Evolutionary conservation across 2,797 vertebrate genomes (phyloP), one percentile per base, ranked within the genome.

Genomic region (Pristis pectinata): DNA sequence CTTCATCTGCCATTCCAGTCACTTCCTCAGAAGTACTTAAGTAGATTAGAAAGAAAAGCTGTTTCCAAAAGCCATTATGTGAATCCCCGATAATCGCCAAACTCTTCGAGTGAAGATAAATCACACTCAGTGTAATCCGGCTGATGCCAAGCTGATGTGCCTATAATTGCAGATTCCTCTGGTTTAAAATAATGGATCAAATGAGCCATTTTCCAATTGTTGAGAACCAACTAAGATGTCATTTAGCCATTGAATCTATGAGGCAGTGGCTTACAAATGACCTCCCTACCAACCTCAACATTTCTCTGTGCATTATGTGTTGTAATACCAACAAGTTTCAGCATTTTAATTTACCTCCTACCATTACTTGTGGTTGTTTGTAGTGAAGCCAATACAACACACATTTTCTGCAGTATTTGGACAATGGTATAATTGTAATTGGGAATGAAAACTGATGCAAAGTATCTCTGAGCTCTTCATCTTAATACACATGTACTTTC

Each of bases 111-210:
- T 67, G 59, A 67, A 3, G 19, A 41, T 64, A 67, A 67, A 41
- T 91, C 61, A 67, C 19, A 41, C 22, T 37, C 61, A 19, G 64
- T 41, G 64, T 41, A 91, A 87, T 91, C 17, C 8, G 91, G 67
- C n/a, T 41, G 87, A 91, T 24, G n/a, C 87, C 87, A 91, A 91
- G n/a, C 17, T 64, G 7, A 37, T 91, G 59, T 10, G 61, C 56
- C 87, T 37, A 41, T 91, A 91, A 91, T 67, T 67, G 24, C n/a
- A 91, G 41, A 22, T 91, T 91, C 59, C 37, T 67, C 61, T 91
- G 59, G 7, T 91, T 91, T 67, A 10, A n/a, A 91, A 91, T 91
- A 67, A 91, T 91, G 87, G 59, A 24, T 41, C 87, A 64, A 61
- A 91, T 79, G 79, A 91, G 7, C 9, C 34, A 91, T n/a, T 64